Base-by-base conservation (phyloP, 2,797 vertebrate species). In the Acanthurus leucopareius region DNA sequence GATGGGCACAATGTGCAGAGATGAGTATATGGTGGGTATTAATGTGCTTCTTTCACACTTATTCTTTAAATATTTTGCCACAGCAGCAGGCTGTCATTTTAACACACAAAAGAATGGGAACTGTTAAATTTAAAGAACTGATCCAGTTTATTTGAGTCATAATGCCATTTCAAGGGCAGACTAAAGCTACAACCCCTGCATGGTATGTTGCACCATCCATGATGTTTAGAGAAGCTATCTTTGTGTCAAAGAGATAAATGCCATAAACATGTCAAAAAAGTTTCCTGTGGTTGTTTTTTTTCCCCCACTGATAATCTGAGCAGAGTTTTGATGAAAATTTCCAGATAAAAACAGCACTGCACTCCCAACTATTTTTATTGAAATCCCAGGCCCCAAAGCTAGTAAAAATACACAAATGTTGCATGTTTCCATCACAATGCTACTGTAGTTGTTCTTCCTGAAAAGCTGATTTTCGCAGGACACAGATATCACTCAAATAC, bases 401-500 rank as follows among this genome's bases (percentile, higher is more conserved):
- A 22, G 28, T 38, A 5, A 40, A 62, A 60, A 49, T 42, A 74
- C 17, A 52, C 5, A 40, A 19, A 54, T 19, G 5, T 28, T 52
- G 0, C 17, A 35, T 35, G 25, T 56, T 40, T 62, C 10, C 49
- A 7, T 51, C 15, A 32, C 7, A 52, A 72, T 76, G 13, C 42
- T 52, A 32, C 14, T 28, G 20, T 44, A 15, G 3, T 57, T 25
- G 6, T 52, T 44, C 59, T n/a, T 57, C 14, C 22, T 58, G 16
- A 45, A 45, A 49, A 20, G 4, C 10, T 2, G 25, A 11, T 22
- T 84, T 84, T 86, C 88, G 86, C 84, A 86, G 79, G 83, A 87
- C 84, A 86, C 67, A 79, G 73, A 80, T 1, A 9, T 42, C 48
- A 64, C 42, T 82, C 70, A 74, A 84, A 78, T 65, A 76, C 63